Percentiles rank a stretch among this genome's conserved stretches.
Evolutionary conservation across 2,888 invertebrate genomes (phyloP).

Genomic region (Agrenia bidenticulata): DNA sequence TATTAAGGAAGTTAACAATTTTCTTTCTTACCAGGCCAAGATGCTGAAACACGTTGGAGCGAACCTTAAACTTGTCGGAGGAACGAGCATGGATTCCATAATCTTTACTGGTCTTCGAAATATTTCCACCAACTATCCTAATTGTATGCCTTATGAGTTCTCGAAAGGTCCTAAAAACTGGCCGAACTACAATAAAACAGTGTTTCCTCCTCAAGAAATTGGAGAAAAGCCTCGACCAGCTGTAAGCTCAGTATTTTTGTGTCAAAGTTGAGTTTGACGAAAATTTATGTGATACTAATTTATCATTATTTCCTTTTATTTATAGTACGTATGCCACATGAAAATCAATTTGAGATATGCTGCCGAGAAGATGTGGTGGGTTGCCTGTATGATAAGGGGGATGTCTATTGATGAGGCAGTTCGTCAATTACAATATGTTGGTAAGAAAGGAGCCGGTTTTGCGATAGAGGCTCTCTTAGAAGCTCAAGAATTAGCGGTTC

Average conservation of each 20-base stretch:
- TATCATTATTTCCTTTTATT: slow-evolving; percentile 18
- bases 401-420: slow-evolving; percentile 92
- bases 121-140: background rate
- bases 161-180: slow-evolving; percentile 62
- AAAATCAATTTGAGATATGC: slow-evolving; percentile 84
- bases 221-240: slow-evolving; percentile 78
- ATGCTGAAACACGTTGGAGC: too few species aligned
- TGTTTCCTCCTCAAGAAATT: slow-evolving; percentile 75
- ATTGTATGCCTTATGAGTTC: slow-evolving; percentile 45
- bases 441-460: slow-evolving; percentile 73
- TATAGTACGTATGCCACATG: slow-evolving; percentile 83
- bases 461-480: slow-evolving; percentile 79
- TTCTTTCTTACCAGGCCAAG: too few species aligned
- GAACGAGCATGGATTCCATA: too few species aligned
- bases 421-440: slow-evolving; percentile 80
- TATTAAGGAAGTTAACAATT: too few species aligned
- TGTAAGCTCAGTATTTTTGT: slow-evolving; percentile 67
- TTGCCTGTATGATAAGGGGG: slow-evolving; percentile 82
- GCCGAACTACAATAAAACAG: slow-evolving; percentile 68
- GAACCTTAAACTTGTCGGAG: too few species aligned
- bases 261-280: too few species aligned
- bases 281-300: background rate
- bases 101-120: background rate
- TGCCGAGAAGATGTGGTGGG: slow-evolving; percentile 89
- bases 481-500: slow-evolving; percentile 84